Evolutionary conservation across 2,888 invertebrate genomes (phyloP).

Genomic region (Lithosia quadra): DNA sequence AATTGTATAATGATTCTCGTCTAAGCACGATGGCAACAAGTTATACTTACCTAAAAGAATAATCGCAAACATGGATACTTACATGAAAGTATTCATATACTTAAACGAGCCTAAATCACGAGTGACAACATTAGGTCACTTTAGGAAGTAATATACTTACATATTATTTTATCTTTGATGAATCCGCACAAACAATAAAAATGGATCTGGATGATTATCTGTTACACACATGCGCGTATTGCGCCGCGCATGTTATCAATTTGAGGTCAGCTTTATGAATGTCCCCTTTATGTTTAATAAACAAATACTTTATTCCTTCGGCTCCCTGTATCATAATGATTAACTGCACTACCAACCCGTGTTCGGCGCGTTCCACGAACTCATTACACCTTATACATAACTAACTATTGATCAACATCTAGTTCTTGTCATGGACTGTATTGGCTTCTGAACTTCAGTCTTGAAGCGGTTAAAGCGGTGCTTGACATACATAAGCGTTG

Average conservation of each 20-base stretch:
- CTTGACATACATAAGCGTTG: not conserved
- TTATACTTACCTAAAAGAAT: no score
- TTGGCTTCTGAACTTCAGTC: no score
- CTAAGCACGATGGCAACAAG: no score
- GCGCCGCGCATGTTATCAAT: constrained; percentile 30
- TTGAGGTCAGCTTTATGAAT: constrained; percentile 37
- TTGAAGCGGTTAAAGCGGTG: no score
- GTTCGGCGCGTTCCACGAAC: constrained; percentile 29
- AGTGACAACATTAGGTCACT: not conserved
- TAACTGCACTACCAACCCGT: constrained; percentile 43
- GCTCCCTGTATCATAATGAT: constrained; percentile 35
- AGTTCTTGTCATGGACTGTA: not conserved
- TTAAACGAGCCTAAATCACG: not conserved
- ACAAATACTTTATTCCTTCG: constrained; percentile 37
- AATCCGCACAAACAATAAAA: not conserved
- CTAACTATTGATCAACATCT: not conserved
- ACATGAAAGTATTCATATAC: no score
- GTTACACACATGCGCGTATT: constrained; percentile 2
- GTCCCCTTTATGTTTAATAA: constrained; percentile 36
- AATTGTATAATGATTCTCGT: no score
- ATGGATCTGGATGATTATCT: constrained; percentile 11
- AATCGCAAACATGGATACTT: not conserved
- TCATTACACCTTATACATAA: constrained; percentile 12
- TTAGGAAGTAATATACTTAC: not conserved
- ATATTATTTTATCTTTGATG: not conserved